Evolutionary conservation across 2,888 invertebrate genomes (phyloP).

Genomic region (Philereme transversata): DNA sequence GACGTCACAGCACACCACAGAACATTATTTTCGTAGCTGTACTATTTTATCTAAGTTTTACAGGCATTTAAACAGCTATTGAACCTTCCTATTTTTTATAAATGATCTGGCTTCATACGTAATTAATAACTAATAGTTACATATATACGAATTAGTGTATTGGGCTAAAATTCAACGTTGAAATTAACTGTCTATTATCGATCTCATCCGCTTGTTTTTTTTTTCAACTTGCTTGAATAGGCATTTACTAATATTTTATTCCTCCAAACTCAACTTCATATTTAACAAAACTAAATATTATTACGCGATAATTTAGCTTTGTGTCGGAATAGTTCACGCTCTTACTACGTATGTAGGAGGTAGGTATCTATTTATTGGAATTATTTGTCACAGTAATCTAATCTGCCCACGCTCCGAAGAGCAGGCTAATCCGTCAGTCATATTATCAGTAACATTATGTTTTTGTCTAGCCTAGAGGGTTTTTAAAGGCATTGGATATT

Average conservation of each 20-base stretch:
- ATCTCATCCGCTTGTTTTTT: no score
- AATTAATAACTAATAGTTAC: no score
- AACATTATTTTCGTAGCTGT: slow-evolving; percentile 9
- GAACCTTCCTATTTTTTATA: no score
- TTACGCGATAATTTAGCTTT: no score
- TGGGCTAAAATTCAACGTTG: no score
- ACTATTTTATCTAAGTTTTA: slow-evolving; percentile 4
- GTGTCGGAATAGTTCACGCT: slow-evolving; percentile 10
- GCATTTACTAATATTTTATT: no score
- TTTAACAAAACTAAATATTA: no score
- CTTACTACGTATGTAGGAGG: slow-evolving; percentile 16
- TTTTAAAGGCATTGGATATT: background rate
- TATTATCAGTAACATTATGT: slow-evolving; percentile 27
- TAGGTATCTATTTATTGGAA: slow-evolving; percentile 10
- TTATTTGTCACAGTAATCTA: slow-evolving; percentile 34
- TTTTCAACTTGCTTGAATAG: no score
- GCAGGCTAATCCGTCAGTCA: slow-evolving; percentile 30
- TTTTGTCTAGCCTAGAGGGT: slow-evolving; percentile 14
- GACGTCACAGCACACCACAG: slow-evolving; percentile 17
- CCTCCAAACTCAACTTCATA: no score
- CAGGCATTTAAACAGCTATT: background rate
- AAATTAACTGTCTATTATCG: no score
- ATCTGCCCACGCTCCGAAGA: slow-evolving; percentile 30
- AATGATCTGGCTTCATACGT: no score
- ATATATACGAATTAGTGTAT: no score